These are phyloP conservation scores for Temnothorax curvispinosus DNA, from an alignment of 1,140 invertebrate species.

Conservation along the genomic window DNA sequence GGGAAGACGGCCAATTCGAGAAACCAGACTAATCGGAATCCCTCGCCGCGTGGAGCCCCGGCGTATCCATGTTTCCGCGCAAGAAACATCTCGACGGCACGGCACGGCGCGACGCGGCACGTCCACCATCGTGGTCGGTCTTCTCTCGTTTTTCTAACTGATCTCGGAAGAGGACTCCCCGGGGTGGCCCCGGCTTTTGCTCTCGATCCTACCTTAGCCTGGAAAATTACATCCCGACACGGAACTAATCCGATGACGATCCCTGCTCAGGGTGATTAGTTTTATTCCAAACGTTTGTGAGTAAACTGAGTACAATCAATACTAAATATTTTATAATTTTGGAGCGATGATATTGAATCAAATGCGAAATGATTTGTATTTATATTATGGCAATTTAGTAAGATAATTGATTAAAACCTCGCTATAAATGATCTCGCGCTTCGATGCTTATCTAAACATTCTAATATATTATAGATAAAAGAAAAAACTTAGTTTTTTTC, in stretches of 20 bases:
- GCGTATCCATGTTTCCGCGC: constrained; percentile 19
- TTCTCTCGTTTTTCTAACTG: constrained; percentile 13
- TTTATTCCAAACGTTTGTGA: background rate
- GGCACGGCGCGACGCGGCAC: constrained; percentile 3
- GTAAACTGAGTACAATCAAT: background rate
- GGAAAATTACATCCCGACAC: constrained; percentile 25
- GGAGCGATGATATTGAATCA: background rate
- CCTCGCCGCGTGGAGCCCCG: constrained; percentile 4
- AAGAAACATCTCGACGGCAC: constrained; percentile 35
- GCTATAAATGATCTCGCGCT: background rate
- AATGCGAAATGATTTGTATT: background rate
- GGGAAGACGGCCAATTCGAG: constrained; percentile 60
- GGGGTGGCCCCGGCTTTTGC: background rate
- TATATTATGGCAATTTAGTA: background rate
- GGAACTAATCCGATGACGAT: constrained; percentile 13
- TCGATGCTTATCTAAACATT: background rate
- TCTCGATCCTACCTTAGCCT: background rate
- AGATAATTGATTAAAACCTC: background rate
- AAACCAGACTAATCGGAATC: constrained; percentile 60
- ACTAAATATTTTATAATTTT: constrained; percentile 17
- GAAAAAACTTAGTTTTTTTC: background rate
- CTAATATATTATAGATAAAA: background rate
- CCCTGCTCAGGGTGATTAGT: constrained; percentile 40
- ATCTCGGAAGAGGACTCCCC: background rate
- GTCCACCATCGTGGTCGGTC: background rate